These are phyloP conservation scores for Battus philenor DNA, from an alignment of 1,140 invertebrate species.

Conservation along the genomic window DNA sequence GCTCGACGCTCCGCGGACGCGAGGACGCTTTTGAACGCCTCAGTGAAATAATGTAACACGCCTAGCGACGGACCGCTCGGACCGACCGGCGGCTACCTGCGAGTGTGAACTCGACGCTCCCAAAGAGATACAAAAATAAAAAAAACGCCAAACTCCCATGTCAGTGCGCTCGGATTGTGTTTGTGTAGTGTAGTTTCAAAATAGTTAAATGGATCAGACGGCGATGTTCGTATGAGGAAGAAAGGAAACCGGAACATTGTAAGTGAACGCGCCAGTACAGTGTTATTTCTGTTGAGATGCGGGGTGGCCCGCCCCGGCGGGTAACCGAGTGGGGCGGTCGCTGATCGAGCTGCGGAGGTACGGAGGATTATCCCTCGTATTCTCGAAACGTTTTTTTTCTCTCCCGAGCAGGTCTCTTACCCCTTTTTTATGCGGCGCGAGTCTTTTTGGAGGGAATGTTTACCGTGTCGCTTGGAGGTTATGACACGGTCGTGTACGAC, in stretches of 20 bases:
- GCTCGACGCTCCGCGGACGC: slow-evolving; percentile 54
- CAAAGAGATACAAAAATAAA: slow-evolving; percentile 46
- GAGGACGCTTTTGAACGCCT: slow-evolving; percentile 47
- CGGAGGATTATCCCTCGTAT: slow-evolving; percentile 64
- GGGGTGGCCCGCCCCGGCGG: slow-evolving; percentile 56
- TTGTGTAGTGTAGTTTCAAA: slow-evolving; percentile 67
- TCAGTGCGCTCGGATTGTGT: slow-evolving; percentile 56
- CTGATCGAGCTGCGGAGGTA: slow-evolving; percentile 63
- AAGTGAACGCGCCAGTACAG: slow-evolving; percentile 49
- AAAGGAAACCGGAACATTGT: slow-evolving; percentile 69
- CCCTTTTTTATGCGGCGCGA: slow-evolving; percentile 56
- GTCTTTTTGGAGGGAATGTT: slow-evolving; percentile 59
- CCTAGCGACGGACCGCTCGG: slow-evolving; percentile 29
- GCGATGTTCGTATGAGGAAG: slow-evolving; percentile 74
- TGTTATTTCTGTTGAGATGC: slow-evolving; percentile 63
- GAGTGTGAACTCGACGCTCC: slow-evolving; percentile 42
- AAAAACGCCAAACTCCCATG: slow-evolving; percentile 54
- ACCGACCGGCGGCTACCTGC: slow-evolving; percentile 34
- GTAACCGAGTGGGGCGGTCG: slow-evolving; percentile 56
- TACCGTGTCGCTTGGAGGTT: slow-evolving; percentile 49
- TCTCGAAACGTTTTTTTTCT: slow-evolving; percentile 53
- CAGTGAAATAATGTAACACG: slow-evolving; percentile 71
- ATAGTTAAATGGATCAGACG: slow-evolving; percentile 71
- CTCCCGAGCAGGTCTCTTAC: slow-evolving; percentile 58
- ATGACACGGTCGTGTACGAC: slow-evolving; percentile 31